Percentiles rank a stretch among this genome's conserved stretches.
Evolutionary conservation across 2,113 vertebrate species (phyloP).

Genomic region (Cephalophus harveyi): DNA sequence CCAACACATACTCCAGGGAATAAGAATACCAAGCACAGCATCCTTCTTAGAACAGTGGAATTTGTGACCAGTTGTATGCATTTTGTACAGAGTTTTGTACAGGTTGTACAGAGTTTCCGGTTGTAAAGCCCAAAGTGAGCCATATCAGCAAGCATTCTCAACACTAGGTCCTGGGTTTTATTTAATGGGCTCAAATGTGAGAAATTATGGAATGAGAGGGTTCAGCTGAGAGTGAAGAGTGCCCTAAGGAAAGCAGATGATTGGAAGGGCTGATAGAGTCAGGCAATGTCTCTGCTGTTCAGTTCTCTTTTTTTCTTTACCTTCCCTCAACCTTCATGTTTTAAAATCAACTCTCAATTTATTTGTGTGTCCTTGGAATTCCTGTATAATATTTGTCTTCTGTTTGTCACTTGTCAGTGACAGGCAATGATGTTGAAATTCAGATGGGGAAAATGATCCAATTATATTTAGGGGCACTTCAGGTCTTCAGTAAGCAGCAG

Average conservation of each 20-base stretch:
- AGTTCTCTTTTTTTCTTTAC: not conserved
- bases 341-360: not conserved
- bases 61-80: not conserved
- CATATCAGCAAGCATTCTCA: not conserved
- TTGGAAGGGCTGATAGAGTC: not conserved
- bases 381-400: slow-evolving; percentile 41
- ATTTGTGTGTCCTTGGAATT: slow-evolving; percentile 43
- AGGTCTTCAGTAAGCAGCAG: slow-evolving; percentile 26
- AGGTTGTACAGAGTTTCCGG: not conserved
- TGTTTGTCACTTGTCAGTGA: slow-evolving; percentile 40
- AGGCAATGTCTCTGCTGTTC: not conserved
- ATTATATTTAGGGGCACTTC: slow-evolving; percentile 60
- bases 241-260: not conserved
- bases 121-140: not conserved
- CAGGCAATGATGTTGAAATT: slow-evolving; percentile 42
- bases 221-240: not conserved
- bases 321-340: not conserved
- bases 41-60: too few species aligned
- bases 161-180: not conserved
- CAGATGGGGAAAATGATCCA: slow-evolving; percentile 21
- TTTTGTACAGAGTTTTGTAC: not conserved
- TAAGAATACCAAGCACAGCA: not conserved
- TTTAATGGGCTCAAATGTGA: not conserved
- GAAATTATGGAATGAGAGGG: not conserved
- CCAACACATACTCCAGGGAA: not conserved